Base-by-base conservation (phyloP, 2,113 vertebrate genomes). In the Callipepla californica region DNA sequence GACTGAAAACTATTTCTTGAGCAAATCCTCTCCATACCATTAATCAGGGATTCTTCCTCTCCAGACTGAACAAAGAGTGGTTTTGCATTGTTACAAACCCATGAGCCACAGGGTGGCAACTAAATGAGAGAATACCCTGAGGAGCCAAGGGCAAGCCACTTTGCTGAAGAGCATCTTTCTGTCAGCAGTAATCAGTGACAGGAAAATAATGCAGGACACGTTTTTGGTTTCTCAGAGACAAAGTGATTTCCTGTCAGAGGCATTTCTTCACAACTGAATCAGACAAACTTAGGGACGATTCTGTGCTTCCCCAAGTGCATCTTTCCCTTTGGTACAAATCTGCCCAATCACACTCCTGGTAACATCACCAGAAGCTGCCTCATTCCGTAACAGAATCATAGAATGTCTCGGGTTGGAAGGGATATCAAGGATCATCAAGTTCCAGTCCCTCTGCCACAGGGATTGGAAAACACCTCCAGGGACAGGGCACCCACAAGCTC, bases 31-130 rank as follows among this genome's bases (percentile, higher is more conserved):
- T 75, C 57, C 25, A 13, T 72, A 58, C 16, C 19, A 25, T 55
- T 86, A 85, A 93, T 93, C 55, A 77, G 42, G 68, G 59, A 78
- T 62, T 92, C 47, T 77, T 87, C 66, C 44, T 68, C 55, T 55
- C 76, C 70, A 63, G 82, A 4, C 4, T 15, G 59, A 65, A 44
- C 2, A 40, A 62, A 58, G 45, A 48, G n/a, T 55, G 21, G n/a
- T 15, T 87, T 80, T 68, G 55, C 8, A 3, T 38, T 61, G 72
- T 85, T 62, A 88, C 36, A 66, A 66, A 91, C 85, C 59, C 2
- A 1, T 25, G 32, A 94, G 57, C 92, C 68, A 25, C 79, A 42
- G 89, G 77, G 72, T 32, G 62, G 90, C 65, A 65, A 42, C 85
- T 83, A 76, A 53, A 57, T 72, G 72, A 74, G 73, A 67, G 58